Base-by-base conservation (phyloP, 1,140 invertebrate species). In the Radopholus similis region DNA sequence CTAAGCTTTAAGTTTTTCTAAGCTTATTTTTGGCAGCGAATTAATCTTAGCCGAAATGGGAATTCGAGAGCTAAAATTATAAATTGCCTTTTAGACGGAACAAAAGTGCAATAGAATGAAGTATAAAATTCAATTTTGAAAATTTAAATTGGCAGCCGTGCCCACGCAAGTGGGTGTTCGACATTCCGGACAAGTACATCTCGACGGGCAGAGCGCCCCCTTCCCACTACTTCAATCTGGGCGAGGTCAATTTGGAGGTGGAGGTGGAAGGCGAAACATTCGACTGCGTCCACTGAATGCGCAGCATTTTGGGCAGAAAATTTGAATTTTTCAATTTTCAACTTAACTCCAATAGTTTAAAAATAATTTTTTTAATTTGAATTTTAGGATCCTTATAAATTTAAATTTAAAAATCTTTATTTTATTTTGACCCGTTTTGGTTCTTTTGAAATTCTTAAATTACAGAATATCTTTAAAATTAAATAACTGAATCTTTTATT, bases 91-190 rank as follows among this genome's bases (percentile, higher is more conserved):
- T 11, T 11, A n/a, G 11, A n/a, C 1, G 1, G 18, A 42, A 42
- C 11, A 42, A 42, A 13, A 13, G 18, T 42, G 11, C 38, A 1
- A 42, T 1, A 42, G 11, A 13, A 13, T 42, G 38, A 11, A 13
- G 11, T 18, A 42, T 13, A 42, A 42, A 1, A 42, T 1, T 42
- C 38, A 47, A 9, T 47, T 9, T 11, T 47, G 2, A 47, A 47
- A 47, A 11, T 15, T 18, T 47, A 18, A 9, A 11, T 47, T 15
- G 76, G 60, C 40, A 79, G 73, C 79, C 79, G 23, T 80, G 77
- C 40, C 77, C 72, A 55, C 64, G 77, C 37, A 70, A 76, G 47
- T 80, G 77, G 77, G 72, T 64, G 35, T 69, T 80, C 26, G 70
- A 76, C 26, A 59, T 80, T 38, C 77, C 77, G 6, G 76, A 81